Evolutionary conservation across 1,140 invertebrate genomes (phyloP), one percentile per base, ranked within the genome.

Genomic region (Planococcus citri): DNA sequence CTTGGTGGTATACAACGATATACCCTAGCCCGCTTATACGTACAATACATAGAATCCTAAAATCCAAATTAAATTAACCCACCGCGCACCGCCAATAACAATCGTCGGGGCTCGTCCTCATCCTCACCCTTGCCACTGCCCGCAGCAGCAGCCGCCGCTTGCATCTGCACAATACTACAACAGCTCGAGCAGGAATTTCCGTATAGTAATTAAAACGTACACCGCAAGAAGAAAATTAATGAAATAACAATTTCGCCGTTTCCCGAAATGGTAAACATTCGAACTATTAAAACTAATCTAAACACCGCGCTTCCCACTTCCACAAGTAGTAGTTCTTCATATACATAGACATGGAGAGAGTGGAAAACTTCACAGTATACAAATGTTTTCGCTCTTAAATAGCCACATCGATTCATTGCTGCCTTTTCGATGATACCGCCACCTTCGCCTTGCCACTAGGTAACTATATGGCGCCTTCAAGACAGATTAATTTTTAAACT

Each of bases 201-300:
- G 41, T 51, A 14, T 37, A 51, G 41, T 51, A 51, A 51, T 51
- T 51, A 51, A 51, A 51, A 51, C 41, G 41, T 51, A 51, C 10
- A 51, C 41, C 41, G 41, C 41, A 20, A 51, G 41, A 51, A 51
- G 41, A 51, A 51, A 51, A 51, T 51, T 51, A 51, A 51, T 51
- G 41, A 51, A 51, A 51, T 51, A 51, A 51, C 41, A 51, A 51
- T 51, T 51, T 51, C 41, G 41, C 41, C 41, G 41, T 33, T 33
- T 6, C 12, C 3, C 29, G n/a, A 51, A 51, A 51, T 51, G 41
- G 6, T 51, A 51, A 51, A 51, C 41, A 51, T 51, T 51, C 41
- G 41, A 51, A 51, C 41, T 51, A 51, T 51, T 51, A 51, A 51
- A 51, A 51, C 41, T 51, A 51, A 51, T 51, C 41, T 51, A 51